Percentiles rank a stretch among this genome's conserved stretches.
phyloP scores from a whole-genome alignment of 2,113 vertebrate species.

The Micronisus gabar region DNA sequence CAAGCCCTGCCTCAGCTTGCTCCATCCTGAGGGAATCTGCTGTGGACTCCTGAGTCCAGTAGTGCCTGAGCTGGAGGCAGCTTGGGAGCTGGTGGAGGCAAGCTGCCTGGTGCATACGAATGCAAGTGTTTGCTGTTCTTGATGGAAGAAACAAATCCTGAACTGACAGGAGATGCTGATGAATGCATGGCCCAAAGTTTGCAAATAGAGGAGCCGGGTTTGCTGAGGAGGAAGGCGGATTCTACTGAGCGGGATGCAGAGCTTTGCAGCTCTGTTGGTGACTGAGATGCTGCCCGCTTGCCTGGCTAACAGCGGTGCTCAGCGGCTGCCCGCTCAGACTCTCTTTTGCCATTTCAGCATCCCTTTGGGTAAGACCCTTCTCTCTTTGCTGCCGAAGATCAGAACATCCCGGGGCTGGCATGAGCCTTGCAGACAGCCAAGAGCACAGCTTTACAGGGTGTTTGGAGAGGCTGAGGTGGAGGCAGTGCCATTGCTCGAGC shows the following conservation, averaged over 20 bases:
- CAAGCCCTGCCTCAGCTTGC: not conserved
- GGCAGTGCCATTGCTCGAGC: not conserved
- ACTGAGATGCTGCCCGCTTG: accelerated
- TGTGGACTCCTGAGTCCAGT: accelerated
- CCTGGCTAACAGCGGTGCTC: not conserved
- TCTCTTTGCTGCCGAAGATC: not conserved
- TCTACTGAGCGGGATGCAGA: not conserved
- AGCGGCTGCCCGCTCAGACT: accelerated
- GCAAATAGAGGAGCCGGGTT: not conserved
- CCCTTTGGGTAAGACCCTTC: not conserved
- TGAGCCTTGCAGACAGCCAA: not conserved
- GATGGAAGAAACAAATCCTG: not conserved
- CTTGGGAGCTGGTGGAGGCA: not conserved
- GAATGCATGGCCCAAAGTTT: not conserved
- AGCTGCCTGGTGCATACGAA: not conserved
- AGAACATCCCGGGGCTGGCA: not conserved
- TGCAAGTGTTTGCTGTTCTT: not conserved
- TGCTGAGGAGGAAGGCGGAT: not conserved
- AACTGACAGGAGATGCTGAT: not conserved
- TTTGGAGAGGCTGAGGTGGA: not conserved
- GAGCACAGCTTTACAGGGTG: not conserved
- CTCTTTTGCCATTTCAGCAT: not conserved
- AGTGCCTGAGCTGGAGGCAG: not conserved
- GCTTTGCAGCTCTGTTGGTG: not conserved
- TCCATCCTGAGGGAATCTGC: not conserved